phyloP scores from a whole-genome alignment of 2,113 vertebrate species.

The Chionis minor region DNA sequence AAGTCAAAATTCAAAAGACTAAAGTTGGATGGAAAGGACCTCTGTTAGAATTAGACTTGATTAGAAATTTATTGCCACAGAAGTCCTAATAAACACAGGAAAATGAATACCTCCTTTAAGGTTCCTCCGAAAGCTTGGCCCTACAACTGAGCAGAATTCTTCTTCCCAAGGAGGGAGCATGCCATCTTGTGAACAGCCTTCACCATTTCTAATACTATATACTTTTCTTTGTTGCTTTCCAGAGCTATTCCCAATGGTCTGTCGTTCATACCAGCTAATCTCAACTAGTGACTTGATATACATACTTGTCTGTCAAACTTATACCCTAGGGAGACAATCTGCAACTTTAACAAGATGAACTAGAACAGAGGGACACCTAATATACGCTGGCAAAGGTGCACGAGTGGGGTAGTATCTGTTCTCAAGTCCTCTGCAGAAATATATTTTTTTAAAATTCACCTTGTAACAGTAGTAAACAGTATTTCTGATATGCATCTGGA shows the following conservation, averaged over 20 bases:
- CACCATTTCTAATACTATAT: not conserved
- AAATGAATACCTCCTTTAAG: not conserved
- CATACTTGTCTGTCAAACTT: not conserved
- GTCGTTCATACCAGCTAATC: not conserved
- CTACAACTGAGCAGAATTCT: not conserved
- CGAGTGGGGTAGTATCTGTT: not conserved
- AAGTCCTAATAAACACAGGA: not conserved
- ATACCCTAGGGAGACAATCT: not conserved
- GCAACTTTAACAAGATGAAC: not conserved
- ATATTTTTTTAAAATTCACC: rapidly evolving
- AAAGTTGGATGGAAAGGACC: not conserved
- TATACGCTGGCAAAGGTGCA: not conserved
- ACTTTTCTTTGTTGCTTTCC: not conserved
- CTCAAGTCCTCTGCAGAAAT: not conserved
- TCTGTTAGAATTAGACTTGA: not conserved
- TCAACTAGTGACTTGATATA: not conserved
- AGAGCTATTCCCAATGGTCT: not conserved
- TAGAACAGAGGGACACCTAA: not conserved
- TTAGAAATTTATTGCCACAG: not conserved
- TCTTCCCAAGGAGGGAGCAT: not conserved
- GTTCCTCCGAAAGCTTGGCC: not conserved
- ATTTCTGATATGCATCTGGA: not conserved
- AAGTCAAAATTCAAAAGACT: not conserved
- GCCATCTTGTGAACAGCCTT: not conserved
- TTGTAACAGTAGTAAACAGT: not conserved